Base-by-base conservation (phyloP, 2,888 invertebrate genomes). In the Papilio elwesi region DNA sequence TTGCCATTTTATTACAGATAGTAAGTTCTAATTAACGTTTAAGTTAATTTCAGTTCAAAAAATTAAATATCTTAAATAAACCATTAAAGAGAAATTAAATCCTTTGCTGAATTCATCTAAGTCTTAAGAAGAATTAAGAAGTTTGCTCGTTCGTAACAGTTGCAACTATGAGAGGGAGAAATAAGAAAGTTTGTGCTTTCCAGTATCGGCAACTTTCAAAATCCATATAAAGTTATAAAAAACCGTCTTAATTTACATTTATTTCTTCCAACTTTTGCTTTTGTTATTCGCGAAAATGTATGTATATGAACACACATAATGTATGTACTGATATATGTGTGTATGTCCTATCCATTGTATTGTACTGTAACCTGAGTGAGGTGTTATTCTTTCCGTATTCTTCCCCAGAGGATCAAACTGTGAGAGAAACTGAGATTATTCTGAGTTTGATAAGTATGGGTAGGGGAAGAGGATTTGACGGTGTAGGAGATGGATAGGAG, bases 101-200 rank as follows among this genome's bases (percentile, higher is more conserved):
- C 80, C 76, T 78, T 78, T 75, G 72, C 76, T 81, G 81, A 83
- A 83, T 85, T 84, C 83, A 85, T 84, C 82, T 82, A 82, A 81
- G 81, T 81, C 83, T 84, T 78, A 81, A 82, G 81, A 82, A 81
- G 81, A 81, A 83, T 84, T 78, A 81, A 82, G 81, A 81, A 85
- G 83, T 85, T 85, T 81, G 80, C 79, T 78, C 78, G 81, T 78
- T 84, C 83, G 84, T 83, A 83, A 83, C 82, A 84, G 81, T 75
- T 78, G 78, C 79, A 83, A 86, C 84, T 86, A 85, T 81, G 83
- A 86, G 83, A 81, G 74, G 78, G 73, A 16, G 73, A 77, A 77
- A 78, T 74, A 76, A 81, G 70, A 73, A 76, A 78, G 78, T 80
- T 78, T 79, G 48, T 76, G 76, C 75, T 75, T 38, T 47, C 13